phyloP scores from a whole-genome alignment of 2,888 invertebrate genomes.

The Tricholauxania praeusta region DNA sequence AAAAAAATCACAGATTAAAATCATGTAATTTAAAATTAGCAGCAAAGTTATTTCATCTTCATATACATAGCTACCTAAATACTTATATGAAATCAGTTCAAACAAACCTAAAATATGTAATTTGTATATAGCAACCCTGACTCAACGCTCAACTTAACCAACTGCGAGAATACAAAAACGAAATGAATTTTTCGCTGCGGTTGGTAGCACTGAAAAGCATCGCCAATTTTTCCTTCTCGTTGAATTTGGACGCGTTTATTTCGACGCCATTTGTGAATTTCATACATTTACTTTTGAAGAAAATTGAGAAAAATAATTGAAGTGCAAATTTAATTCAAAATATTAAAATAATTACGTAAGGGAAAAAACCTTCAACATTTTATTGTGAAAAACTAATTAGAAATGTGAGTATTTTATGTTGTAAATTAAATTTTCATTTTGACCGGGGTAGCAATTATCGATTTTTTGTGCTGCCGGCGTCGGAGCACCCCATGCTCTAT shows the following conservation, averaged over 20 bases:
- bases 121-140: too few species aligned
- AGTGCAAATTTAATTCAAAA: neutral
- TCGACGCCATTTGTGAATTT: slow-evolving; percentile 29
- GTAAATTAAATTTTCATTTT: too few species aligned
- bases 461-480: slow-evolving; percentile 15
- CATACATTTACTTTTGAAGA: neutral
- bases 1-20: too few species aligned
- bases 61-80: too few species aligned
- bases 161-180: neutral
- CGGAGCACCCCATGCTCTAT: too few species aligned
- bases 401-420: too few species aligned
- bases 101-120: too few species aligned
- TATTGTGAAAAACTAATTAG: too few species aligned
- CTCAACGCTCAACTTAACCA: neutral
- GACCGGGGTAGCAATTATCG: slow-evolving; percentile 2
- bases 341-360: neutral
- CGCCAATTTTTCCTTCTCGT: slow-evolving; percentile 3
- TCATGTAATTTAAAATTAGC: too few species aligned
- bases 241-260: neutral
- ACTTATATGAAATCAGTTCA: too few species aligned
- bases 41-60: too few species aligned
- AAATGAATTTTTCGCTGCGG: neutral
- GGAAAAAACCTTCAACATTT: too few species aligned
- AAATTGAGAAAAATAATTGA: slow-evolving; percentile 4
- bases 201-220: neutral